Evolutionary conservation across 2,797 vertebrate genomes (phyloP), one percentile per base, ranked within the genome.

Genomic region (Ibycter americanus): DNA sequence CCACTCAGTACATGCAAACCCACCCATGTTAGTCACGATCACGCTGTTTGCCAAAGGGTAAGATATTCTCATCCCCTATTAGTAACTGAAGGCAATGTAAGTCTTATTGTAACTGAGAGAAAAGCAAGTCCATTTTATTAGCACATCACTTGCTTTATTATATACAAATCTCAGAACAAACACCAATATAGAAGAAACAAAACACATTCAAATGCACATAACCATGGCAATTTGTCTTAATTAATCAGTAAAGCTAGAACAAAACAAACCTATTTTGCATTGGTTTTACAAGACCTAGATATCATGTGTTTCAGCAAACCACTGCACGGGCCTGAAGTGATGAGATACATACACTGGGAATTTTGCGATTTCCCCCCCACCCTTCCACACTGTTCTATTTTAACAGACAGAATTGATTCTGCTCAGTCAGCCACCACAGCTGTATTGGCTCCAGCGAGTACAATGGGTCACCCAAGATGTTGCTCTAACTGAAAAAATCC

Each of bases 1-100:
- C 15, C 13, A 36, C 17, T 2, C 23, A 56, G 51, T 4, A n/a
- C 22, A 36, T 4, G 15, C 61, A 81, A 42, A 77, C 0, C 23
- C n/a, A 73, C 10, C 22, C 20, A 3, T 2, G 25, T 13, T 7
- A 12, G 42, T 36, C 31, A n/a, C 0, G 1, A 27, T 1, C 10
- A 14, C 3, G 14, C 46, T 65, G 40, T 17, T 66, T 76, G 31
- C 47, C 16, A 25, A 54, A 67, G 38, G 51, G 42, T 58, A 54
- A 17, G 23, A 72, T 42, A 62, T 21, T 54, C 38, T 44, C 51
- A 47, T 22, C 65, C 36, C 54, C 79, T 15, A 25, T 14, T 10
- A 83, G 32, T 44, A 74, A 70, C 6, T 5, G 2, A 71, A 70
- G 19, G 62, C 59, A 70, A 36, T 25, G 0, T 1, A 71, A 54